Evolutionary conservation across 1,140 invertebrate species (phyloP).

Genomic region (Halictus rubicundus): DNA sequence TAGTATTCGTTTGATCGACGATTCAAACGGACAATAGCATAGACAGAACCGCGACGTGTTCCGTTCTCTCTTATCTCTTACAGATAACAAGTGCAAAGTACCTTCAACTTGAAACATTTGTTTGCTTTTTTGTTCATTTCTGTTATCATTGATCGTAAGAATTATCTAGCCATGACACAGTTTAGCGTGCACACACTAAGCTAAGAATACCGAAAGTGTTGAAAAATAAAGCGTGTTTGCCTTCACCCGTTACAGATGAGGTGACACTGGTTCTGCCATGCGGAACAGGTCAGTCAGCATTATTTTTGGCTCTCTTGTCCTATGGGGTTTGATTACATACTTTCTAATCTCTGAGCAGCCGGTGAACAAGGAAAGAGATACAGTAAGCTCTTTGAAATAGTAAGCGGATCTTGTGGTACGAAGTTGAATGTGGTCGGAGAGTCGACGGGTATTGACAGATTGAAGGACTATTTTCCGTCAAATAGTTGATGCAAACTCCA

Average conservation of each 20-base stretch:
- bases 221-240: not conserved
- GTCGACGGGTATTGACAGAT: no score
- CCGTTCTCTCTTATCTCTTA: not conserved
- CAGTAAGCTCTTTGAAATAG: conserved; percentile 53
- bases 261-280: conserved; percentile 77
- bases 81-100: not conserved
- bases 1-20: no score
- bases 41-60: not conserved
- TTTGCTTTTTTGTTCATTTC: not conserved
- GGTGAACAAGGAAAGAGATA: conserved; percentile 66
- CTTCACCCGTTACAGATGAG: conserved; percentile 66
- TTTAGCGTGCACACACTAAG: no score
- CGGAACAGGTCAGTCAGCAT: conserved; percentile 77
- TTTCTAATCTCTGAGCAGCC: conserved; percentile 76
- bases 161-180: no score
- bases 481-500: no score
- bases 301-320: conserved; percentile 73
- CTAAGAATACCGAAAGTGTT: no score
- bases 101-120: not conserved
- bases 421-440: no score
- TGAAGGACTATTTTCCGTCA: no score
- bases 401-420: not conserved
- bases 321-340: conserved; percentile 77
- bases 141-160: no score
- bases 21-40: not conserved